A percentile compares a stretch with the other conserved stretches of the same genome.
phyloP scores from a whole-genome alignment of 2,888 invertebrate genomes.

The Pocota personata region DNA sequence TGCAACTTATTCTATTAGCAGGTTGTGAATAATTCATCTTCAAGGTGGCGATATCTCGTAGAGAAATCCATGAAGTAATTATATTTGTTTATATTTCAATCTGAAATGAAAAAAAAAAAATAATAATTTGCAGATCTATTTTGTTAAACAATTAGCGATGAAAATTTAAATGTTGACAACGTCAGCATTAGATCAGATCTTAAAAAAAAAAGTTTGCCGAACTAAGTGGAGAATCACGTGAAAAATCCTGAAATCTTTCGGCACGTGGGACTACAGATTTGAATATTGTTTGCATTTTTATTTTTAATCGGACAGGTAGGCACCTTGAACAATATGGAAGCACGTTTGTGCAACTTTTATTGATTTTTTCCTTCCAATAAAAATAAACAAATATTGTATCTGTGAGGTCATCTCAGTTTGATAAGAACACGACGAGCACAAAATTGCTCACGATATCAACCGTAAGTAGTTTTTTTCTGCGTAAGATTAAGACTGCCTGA shows the following conservation, averaged over 20 bases:
- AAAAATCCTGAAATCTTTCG: not conserved
- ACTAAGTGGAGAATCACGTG: not conserved
- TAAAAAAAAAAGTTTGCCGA: not conserved
- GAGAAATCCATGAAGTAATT: not conserved
- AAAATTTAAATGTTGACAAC: not conserved
- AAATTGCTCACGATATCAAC: no score
- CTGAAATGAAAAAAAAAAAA: not conserved
- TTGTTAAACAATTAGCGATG: not conserved
- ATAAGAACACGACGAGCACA: no score
- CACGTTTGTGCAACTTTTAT: no score
- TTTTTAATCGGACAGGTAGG: no score
- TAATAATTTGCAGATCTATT: not conserved
- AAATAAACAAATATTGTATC: no score
- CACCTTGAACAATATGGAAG: no score
- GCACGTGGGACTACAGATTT: not conserved
- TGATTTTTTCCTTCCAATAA: no score
- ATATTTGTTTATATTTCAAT: not conserved
- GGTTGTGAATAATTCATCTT: not conserved
- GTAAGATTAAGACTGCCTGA: no score
- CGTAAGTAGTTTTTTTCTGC: no score
- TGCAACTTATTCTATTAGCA: conserved; percentile 31
- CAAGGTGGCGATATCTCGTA: not conserved
- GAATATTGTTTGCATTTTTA: no score
- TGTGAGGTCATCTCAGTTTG: no score
- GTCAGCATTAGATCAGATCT: not conserved